Evolutionary conservation across 92 coral and sea anemone species (phyloP).

Genomic region (Actinostola sp.): DNA sequence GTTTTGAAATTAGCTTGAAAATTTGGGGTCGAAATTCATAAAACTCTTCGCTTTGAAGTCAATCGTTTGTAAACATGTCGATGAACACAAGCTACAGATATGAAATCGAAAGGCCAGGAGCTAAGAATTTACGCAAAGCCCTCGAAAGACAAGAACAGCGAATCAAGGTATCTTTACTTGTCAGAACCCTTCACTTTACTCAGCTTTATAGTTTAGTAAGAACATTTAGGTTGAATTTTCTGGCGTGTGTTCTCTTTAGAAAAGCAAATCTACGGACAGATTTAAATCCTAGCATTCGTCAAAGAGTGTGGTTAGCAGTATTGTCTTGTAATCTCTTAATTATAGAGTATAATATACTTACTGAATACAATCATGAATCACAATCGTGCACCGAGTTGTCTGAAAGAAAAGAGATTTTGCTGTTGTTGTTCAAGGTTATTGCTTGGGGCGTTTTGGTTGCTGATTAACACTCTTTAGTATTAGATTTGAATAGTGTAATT

Average conservation of each 20-base stretch:
- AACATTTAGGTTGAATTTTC: too few species aligned
- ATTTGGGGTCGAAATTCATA: not conserved
- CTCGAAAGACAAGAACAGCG: slow-evolving; percentile 85
- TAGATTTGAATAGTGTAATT: too few species aligned
- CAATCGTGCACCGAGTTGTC: not conserved
- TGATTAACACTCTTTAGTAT: not conserved
- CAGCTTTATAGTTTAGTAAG: too few species aligned
- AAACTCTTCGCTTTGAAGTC: slow-evolving; percentile 1
- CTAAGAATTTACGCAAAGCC: slow-evolving; percentile 84
- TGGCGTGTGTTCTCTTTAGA: too few species aligned
- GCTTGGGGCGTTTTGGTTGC: not conserved
- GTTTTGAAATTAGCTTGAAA: not conserved
- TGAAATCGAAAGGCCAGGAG: slow-evolving; percentile 93
- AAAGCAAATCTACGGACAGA: too few species aligned
- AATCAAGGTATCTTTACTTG: slow-evolving; percentile 93
- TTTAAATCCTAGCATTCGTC: not conserved
- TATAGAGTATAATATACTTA: too few species aligned
- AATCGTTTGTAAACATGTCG: slow-evolving; percentile 71
- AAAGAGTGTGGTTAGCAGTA: not conserved
- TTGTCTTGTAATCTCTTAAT: slow-evolving; percentile 1
- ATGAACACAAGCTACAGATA: slow-evolving; percentile 93
- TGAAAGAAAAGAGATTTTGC: not conserved
- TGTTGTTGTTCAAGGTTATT: not conserved
- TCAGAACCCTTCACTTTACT: too few species aligned
- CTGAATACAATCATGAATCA: too few species aligned